Evolutionary conservation across 2,113 vertebrate species (phyloP), one percentile per base, ranked within the genome.

Genomic region (Epinephelus fuscoguttatus): DNA sequence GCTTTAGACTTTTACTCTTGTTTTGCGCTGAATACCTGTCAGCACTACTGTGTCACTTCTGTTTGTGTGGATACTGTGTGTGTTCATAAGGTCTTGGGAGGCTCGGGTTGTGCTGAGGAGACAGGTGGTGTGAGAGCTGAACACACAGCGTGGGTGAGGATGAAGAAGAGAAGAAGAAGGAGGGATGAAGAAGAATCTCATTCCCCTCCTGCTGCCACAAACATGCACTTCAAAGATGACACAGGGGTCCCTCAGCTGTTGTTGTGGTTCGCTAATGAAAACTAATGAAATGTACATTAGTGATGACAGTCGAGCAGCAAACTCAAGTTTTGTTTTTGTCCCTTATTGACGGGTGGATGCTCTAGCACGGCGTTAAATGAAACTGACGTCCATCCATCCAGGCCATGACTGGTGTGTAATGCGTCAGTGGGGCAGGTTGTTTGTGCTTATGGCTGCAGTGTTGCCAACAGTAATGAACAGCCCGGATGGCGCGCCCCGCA

Each of bases 391-490:
- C 57, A 40, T 57, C 67, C 27, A 17, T 70, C 50, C 21, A 45
- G n/a, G 23, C 55, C 30, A 30, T 63, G 59, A 62, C 37, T 47
- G 50, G 40, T 75, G 81, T 81, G 50, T 53, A 66, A 71, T 77
- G 84, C 68, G 21, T 91, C 83, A 84, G 88, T 63, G 77, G 63
- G 83, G 47, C 62, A 75, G 84, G 87, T 82, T 89, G 85, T 88
- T 87, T 89, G 80, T 88, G 73, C 78, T 87, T 84, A 70, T 80
- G 84, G 82, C 71, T 59, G 50, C 81, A 25, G 73, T 50, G 59
- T 82, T 92, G 85, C 90, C 83, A 76, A 42, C 82, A 60, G 84
- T 94, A 93, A 94, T 92, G 86, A 94, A 90, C 90, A 89, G 91
- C 75, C 68, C 53, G 87, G 75, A 78, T 75, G 90, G 85, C 19